Conservation (phyloP, 1,140 invertebrate genomes). For the Akabosia matsudoensis region DNA sequence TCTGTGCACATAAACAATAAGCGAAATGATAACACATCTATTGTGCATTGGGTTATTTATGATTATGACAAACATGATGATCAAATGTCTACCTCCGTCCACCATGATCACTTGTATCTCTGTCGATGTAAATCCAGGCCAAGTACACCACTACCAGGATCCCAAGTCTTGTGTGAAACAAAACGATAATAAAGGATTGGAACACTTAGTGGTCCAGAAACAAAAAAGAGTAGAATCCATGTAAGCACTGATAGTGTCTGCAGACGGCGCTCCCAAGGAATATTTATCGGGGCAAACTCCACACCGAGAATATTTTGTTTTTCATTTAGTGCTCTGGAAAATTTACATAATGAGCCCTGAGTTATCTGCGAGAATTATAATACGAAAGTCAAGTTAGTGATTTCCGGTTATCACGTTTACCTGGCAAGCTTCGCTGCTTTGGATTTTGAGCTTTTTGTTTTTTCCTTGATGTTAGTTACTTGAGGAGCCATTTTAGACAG, state of each 20-base stretch:
- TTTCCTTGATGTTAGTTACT: background rate
- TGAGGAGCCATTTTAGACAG: conserved; percentile 9
- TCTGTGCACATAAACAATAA: background rate
- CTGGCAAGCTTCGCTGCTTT: conserved; percentile 2
- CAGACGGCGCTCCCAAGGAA: conserved; percentile 32
- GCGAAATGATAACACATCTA: background rate
- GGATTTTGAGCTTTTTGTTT: background rate
- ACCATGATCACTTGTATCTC: conserved; percentile 2
- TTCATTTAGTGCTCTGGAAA: background rate
- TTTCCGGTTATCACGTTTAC: background rate
- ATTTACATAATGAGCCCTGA: conserved; percentile 21
- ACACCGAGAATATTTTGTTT: conserved; percentile 32
- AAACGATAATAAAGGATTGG: background rate
- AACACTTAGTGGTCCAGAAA: background rate
- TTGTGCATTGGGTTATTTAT: background rate
- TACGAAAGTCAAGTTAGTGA: background rate
- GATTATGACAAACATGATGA: background rate
- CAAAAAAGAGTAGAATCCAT: background rate
- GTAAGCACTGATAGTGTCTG: conserved; percentile 18
- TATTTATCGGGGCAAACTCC: conserved; percentile 31
- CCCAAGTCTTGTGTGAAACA: background rate
- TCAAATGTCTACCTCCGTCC: conserved; percentile 28
- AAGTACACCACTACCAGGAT: background rate
- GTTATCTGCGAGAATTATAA: background rate
- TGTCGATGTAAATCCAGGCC: background rate